Evolutionary conservation across 2,113 vertebrate genomes (phyloP).

Genomic region (Climacteris rufus): DNA sequence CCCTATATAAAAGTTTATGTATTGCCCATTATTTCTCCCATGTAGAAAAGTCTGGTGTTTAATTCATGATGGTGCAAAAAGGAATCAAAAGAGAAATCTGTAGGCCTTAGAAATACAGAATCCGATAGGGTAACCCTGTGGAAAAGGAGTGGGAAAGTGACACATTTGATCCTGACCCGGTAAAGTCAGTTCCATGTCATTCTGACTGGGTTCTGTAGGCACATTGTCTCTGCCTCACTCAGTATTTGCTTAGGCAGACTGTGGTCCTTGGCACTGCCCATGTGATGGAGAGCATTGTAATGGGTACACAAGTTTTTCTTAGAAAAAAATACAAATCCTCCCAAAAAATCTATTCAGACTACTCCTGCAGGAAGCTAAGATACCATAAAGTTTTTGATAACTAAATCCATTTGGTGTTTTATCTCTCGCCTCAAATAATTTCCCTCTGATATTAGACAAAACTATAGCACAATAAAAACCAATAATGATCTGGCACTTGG

Average conservation of each 20-base stretch:
- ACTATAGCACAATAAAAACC: conserved; percentile 53
- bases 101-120: neutral
- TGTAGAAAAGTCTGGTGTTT: neutral
- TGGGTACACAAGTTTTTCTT: neutral
- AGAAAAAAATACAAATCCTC: neutral
- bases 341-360: neutral
- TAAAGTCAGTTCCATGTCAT: neutral
- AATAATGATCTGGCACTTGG: conserved; percentile 10
- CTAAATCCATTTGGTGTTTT: conserved; percentile 53
- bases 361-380: neutral
- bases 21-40: neutral
- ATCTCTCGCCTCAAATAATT: conserved; percentile 10
- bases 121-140: neutral
- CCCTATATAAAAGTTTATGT: neutral
- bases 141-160: neutral
- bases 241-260: neutral
- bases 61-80: neutral
- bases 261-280: neutral
- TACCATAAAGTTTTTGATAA: conserved; percentile 37
- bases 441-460: conserved; percentile 35
- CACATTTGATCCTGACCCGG: neutral
- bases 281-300: neutral
- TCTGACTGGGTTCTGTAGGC: neutral
- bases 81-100: neutral
- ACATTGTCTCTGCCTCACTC: neutral